Evolutionary conservation across 1,140 invertebrate genomes (phyloP).

Genomic region (Tetramorium alpestre): DNA sequence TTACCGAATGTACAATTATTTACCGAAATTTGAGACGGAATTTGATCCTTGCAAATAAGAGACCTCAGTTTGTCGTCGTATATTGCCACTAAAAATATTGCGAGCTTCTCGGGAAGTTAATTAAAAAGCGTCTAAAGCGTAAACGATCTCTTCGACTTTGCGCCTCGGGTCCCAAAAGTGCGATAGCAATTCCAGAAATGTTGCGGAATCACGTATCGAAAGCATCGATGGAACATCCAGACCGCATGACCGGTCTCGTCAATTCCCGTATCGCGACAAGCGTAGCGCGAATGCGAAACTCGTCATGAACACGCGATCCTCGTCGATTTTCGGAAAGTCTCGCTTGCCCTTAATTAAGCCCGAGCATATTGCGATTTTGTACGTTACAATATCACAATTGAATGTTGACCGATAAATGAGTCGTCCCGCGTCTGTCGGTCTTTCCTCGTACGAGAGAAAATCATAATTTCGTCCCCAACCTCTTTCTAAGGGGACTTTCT

Average conservation of each 20-base stretch:
- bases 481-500: neutral
- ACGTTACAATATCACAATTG: slow-evolving; percentile 84
- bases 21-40: neutral
- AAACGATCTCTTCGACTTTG: neutral
- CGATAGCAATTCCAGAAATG: neutral
- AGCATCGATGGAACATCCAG: neutral
- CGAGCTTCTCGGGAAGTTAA: neutral
- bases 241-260: neutral
- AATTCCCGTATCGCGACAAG: neutral
- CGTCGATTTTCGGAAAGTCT: slow-evolving; percentile 15
- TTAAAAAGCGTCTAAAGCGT: neutral
- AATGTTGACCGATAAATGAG: slow-evolving; percentile 77
- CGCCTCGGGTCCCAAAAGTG: neutral
- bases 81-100: neutral
- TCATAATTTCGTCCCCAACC: neutral
- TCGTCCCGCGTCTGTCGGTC: slow-evolving; percentile 59
- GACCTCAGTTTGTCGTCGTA: neutral
- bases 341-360: slow-evolving; percentile 56
- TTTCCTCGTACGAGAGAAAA: neutral
- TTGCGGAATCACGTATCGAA: neutral
- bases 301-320: slow-evolving; percentile 38
- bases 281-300: slow-evolving; percentile 29
- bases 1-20: neutral
- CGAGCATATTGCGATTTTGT: slow-evolving; percentile 82
- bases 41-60: neutral